Base-by-base conservation (phyloP, 1,140 invertebrate species). In the Bicyclus anynana region DNA sequence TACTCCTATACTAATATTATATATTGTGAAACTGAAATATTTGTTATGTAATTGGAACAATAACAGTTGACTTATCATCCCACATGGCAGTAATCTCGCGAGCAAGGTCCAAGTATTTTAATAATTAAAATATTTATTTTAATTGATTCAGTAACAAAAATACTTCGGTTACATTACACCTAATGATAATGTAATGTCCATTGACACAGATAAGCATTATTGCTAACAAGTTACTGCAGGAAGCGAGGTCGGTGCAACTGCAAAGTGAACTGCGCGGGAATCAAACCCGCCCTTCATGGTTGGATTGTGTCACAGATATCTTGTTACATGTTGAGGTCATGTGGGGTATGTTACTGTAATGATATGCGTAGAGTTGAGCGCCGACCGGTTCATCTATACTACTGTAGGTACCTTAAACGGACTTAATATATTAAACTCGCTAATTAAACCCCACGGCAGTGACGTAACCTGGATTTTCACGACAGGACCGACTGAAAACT, bases 241-340 rank as follows among this genome's bases (percentile, higher is more conserved):
- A 79, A 79, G 70, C 63, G 35, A 59, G 17, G n/a, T 26, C 26
- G n/a, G 12, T 33, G 18, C 16, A 27, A 37, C n/a, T 52, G 71
- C 66, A 64, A 75, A 66, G 6, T 42, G 73, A 76, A 52, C 63
- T 59, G 65, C 73, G 65, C 73, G 77, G 68, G 77, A 80, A 80
- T 67, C 66, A 47, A 76, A 77, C 69, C 72, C 70, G 73, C 65
- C 73, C 77, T 77, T 80, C 77, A 80, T 56, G 77, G 38, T 69
- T 38, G 71, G 56, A 50, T 70, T 37, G 56, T 62, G 57, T 71
- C 54, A 63, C 67, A 58, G 37, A 54, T 59, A 64, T 50, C 51
- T 26, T 13, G 37, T 64, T 55, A 46, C 56, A 18, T 14, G 56
- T 5, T 40, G 46, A 54, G 59, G 52, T 61, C 59, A 46, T 51